Conservation (phyloP, 2,797 vertebrate species). For the Pangasius larnaudii region DNA sequence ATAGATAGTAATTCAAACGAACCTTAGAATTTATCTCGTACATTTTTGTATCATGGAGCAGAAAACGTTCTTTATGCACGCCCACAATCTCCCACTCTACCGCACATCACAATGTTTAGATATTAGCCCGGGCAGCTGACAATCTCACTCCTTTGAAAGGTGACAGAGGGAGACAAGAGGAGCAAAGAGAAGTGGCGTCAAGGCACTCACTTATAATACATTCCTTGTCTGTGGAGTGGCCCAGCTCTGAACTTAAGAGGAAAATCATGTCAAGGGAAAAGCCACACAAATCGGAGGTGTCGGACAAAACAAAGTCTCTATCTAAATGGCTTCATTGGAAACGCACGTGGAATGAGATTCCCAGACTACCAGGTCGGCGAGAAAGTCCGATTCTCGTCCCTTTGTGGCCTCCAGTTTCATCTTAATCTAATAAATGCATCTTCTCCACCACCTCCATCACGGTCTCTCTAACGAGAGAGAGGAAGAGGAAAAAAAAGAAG, state of each 20-base stretch:
- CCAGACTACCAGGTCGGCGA: constrained; percentile 66
- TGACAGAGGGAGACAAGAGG: background rate
- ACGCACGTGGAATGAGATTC: constrained; percentile 79
- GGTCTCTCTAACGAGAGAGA: constrained; percentile 20
- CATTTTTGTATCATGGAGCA: background rate
- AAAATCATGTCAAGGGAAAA: constrained; percentile 34
- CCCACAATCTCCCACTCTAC: background rate
- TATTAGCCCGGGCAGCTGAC: constrained; percentile 2
- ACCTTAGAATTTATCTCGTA: background rate
- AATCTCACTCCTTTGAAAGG: constrained; percentile 18
- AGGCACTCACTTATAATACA: background rate
- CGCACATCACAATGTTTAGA: background rate
- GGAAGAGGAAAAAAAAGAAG: background rate
- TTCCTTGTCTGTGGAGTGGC: background rate
- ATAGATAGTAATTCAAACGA: background rate
- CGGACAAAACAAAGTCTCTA: constrained; percentile 36
- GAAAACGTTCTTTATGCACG: background rate
- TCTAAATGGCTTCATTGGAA: constrained; percentile 76
- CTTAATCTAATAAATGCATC: constrained; percentile 27
- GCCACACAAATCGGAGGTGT: constrained; percentile 41
- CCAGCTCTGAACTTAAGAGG: constrained; percentile 37
- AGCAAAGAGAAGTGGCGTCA: background rate
- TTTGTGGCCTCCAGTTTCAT: constrained; percentile 23
- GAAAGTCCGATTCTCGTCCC: constrained; percentile 54
- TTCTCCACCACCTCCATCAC: constrained; percentile 17